Conservation (phyloP, 2,113 vertebrate species). For the Struthio camelus region DNA sequence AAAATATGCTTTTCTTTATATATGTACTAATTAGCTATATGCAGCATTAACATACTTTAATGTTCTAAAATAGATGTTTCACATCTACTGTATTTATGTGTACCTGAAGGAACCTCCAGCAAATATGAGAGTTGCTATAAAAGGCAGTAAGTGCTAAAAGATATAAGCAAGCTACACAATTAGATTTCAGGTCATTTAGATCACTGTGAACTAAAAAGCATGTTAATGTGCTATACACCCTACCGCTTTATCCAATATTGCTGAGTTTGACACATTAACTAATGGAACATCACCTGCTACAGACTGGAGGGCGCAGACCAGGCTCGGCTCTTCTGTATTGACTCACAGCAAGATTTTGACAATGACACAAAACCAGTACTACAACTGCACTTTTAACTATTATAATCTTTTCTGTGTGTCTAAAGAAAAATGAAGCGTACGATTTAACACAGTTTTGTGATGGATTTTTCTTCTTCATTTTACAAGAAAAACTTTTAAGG, state of each 20-base stretch:
- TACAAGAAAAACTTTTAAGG: background rate
- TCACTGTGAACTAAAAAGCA: conserved; percentile 30
- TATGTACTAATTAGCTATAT: conserved; percentile 26
- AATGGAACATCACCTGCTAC: conserved; percentile 22
- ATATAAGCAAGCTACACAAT: conserved; percentile 18
- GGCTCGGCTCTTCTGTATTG: background rate
- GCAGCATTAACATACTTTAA: background rate
- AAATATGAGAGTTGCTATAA: background rate
- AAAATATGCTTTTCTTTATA: conserved; percentile 32
- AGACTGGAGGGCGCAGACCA: background rate
- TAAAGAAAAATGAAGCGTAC: background rate
- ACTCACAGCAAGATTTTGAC: background rate
- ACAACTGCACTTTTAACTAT: accelerated
- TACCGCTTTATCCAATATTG: conserved; percentile 12
- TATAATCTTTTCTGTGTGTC: background rate
- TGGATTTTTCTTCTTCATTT: background rate
- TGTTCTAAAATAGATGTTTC: conserved; percentile 3
- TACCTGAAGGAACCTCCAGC: background rate
- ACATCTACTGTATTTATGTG: background rate
- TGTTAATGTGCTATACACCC: background rate
- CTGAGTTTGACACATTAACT: conserved; percentile 53
- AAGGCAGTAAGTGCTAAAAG: conserved; percentile 23
- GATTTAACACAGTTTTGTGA: background rate
- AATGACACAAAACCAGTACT: background rate
- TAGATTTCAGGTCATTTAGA: conserved; percentile 50